Base-by-base conservation (phyloP, 2,888 invertebrate species). In the Stenodera caucasica region DNA sequence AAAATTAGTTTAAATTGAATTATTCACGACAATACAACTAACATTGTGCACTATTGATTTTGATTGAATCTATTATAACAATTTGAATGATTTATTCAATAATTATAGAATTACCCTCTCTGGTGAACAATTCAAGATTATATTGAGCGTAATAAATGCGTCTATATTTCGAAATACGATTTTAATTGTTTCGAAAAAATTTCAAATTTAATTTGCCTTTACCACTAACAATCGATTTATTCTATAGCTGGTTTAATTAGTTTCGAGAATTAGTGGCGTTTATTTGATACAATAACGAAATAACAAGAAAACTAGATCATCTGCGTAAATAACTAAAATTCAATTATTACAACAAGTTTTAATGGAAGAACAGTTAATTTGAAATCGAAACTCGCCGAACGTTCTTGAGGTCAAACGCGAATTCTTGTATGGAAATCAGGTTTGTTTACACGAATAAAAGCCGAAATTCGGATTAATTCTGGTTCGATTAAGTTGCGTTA, bases 21-120 rank as follows among this genome's bases (percentile, higher is more conserved):
- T 40, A 21, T 40, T 18, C 11, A 40, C 18, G 18, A 40, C 40
- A 40, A 40, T 40, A 9, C 18, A 6, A 18, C 40, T 11, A 6
- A 37, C 6, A 8, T 7, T 37, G n/a, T 7, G 8, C n/a, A 37
- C 14, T 37, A 37, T 37, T 37, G 37, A 37, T 37, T 15, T 37
- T 37, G n/a, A 37, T 37, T 37, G 15, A 37, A 37, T 37, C 37
- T 15, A 37, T 15, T 9, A 37, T 15, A 15, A 5, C 15, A 37
- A 15, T 14, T 37, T 21, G 18, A 45, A 45, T 45, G 45, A 21
- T 45, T 45, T 45, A 45, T 45, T 45, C 21, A 21, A 45, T 45
- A 45, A 45, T 45, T 45, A 45, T 21, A 18, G 6, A 45, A 45
- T 45, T 45, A 21, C 45, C 45, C 45, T 18, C 12, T 12, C 11